A percentile compares a stretch with the other conserved stretches of the same genome.
Evolutionary conservation across 2,888 invertebrate species (phyloP).

Genomic region (Eupithecia insigniata): DNA sequence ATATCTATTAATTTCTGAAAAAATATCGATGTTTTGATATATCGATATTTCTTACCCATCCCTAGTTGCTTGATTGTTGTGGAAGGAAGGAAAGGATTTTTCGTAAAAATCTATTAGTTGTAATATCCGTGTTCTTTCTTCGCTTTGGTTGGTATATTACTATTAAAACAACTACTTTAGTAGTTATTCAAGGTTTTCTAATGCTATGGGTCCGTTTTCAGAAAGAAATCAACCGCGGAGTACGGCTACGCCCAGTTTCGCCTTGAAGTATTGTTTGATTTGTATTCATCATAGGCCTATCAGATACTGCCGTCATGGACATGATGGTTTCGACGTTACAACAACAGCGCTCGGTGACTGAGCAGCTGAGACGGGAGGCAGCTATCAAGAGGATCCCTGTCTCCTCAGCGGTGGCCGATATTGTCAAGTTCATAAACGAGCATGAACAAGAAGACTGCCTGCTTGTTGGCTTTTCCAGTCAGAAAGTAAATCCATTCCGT

Average conservation of each 20-base stretch:
- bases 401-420: conserved; percentile 95
- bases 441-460: conserved; percentile 97
- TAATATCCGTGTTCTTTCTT: background rate
- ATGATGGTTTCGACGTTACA: conserved; percentile 97
- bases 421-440: conserved; percentile 94
- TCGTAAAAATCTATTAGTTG: background rate
- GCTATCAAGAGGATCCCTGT: conserved; percentile 93
- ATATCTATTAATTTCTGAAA: too few species aligned
- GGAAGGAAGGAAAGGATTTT: background rate
- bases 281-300: conserved; percentile 91
- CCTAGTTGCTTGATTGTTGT: background rate
- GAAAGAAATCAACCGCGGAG: conserved; percentile 47
- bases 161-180: background rate
- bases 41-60: too few species aligned
- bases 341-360: conserved; percentile 96
- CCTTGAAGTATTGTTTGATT: conserved; percentile 64
- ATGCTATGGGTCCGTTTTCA: conserved; percentile 41
- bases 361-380: conserved; percentile 96
- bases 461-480: conserved; percentile 96
- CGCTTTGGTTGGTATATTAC: background rate
- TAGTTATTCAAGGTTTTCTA: background rate
- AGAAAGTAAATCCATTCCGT: conserved; percentile 97
- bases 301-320: conserved; percentile 95
- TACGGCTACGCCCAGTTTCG: conserved; percentile 78
- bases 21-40: too few species aligned